phyloP scores from a whole-genome alignment of 2,888 invertebrate species.

The Hylaea fasciaria region DNA sequence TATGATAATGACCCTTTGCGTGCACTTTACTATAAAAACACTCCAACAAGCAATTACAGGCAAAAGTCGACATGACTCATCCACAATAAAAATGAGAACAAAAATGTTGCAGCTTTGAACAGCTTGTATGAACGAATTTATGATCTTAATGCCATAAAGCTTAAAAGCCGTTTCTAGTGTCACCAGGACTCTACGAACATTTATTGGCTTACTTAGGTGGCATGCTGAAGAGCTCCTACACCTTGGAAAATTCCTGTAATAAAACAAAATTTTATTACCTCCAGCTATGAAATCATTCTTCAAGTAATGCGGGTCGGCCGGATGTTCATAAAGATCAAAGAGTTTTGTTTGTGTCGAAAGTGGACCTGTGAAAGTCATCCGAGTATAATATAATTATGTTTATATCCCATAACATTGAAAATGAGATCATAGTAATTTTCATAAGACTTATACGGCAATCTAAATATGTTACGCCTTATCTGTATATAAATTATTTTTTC shows the following conservation, averaged over 20 bases:
- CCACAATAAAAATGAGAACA: conserved; percentile 9
- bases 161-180: conserved; percentile 25
- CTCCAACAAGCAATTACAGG: background rate
- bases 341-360: conserved; percentile 18
- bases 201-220: conserved; percentile 80
- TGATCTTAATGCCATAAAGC: conserved; percentile 23
- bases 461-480: no score
- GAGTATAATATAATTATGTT: no score
- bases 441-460: no score
- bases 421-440: no score
- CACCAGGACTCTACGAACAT: conserved; percentile 44
- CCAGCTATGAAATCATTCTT: conserved; percentile 17
- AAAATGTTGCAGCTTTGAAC: conserved; percentile 24
- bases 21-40: conserved; percentile 18
- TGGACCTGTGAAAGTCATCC: background rate
- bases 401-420: no score
- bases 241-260: conserved; percentile 78
- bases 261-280: conserved; percentile 63
- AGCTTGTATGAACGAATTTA: conserved; percentile 26
- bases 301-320: conserved; percentile 14
- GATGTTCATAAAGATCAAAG: conserved; percentile 26
- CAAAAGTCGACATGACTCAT: conserved; percentile 8
- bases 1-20: conserved; percentile 19
- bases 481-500: no score
- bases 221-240: conserved; percentile 75